Percentiles rank a stretch among this genome's conserved stretches.
phyloP scores from a whole-genome alignment of 2,888 invertebrate genomes.

The Cephus runcator region DNA sequence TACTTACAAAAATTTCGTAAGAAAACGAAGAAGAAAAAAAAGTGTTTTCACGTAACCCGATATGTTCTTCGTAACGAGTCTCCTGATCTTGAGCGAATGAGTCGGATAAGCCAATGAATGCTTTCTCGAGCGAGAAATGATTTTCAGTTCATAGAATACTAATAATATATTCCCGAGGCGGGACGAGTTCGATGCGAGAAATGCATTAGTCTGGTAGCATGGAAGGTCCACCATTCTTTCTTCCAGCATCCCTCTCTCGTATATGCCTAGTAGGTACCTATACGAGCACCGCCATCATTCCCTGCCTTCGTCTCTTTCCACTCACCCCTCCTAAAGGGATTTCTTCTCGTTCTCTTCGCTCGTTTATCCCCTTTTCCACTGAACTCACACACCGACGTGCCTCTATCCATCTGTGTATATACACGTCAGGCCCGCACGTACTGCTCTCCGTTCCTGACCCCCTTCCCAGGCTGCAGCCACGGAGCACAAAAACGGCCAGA shows the following conservation, averaged over 20 bases:
- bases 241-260: slow-evolving; percentile 12
- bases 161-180: slow-evolving; percentile 17
- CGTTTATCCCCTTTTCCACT: slow-evolving; percentile 17
- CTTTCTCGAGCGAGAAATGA: not conserved
- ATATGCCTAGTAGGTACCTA: not conserved
- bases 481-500: slow-evolving; percentile 57
- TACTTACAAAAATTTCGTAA: not conserved
- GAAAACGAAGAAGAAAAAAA: not conserved
- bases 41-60: not conserved
- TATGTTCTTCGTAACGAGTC: not conserved
- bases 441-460: slow-evolving; percentile 28
- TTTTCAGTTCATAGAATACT: slow-evolving; percentile 16
- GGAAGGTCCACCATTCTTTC: slow-evolving; percentile 6
- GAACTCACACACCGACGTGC: slow-evolving; percentile 9
- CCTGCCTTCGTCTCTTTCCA: slow-evolving; percentile 6
- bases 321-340: slow-evolving; percentile 10
- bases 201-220: slow-evolving; percentile 12
- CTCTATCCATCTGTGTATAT: slow-evolving; percentile 1
- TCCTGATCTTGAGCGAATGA: not conserved
- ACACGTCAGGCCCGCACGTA: slow-evolving; percentile 23
- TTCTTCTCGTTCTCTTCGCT: slow-evolving; percentile 4
- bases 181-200: slow-evolving; percentile 19
- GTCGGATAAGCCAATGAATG: not conserved
- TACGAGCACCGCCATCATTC: not conserved
- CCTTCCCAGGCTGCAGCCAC: slow-evolving; percentile 35